Evolutionary conservation across 37 sponge, comb jelly and placozoan genomes (phyloP), one percentile per base, ranked within the genome.

Genomic region (Mnemiopsis leidyi): DNA sequence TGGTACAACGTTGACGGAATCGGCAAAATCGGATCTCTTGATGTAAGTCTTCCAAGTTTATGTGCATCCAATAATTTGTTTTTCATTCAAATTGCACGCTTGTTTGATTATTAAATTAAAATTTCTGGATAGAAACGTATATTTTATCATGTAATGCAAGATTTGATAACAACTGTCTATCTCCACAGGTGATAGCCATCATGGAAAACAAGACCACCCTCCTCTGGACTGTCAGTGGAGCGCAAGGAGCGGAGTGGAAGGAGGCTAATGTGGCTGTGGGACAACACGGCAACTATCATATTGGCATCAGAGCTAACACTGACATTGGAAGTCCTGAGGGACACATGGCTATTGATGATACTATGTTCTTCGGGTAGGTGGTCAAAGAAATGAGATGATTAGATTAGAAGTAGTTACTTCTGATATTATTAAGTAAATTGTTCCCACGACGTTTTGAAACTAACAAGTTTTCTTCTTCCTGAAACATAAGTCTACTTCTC

Each of bases 321-420:
- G 82, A 35, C 23, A 82, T 34, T 30, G 82, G 82, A 3, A 36
- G 38, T 36, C 35, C 82, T 9, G 82, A 82, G 35, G 82, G 82
- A 7, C 82, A 82, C 82, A 82, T 82, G 82, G 82, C 82, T 82
- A 82, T 82, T 35, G 82, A 82, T 82, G 82, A 82, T 35, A 82
- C 82, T 23, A 2, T 5, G 30, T 82, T 82, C 38, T 31, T 35
- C 38, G 82, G 82, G 76, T 73, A 28, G 28, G 76, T 73, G n/a
- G n/a, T n/a, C n/a, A n/a, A n/a, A 20, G 68, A 21, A 67, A 21
- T 67, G 20, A 67, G 20, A 67, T 67, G 68, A 67, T 67, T 13
- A 13, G 18, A 67, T 20, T 21, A 67, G 20, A 21, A 13, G 20
- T 20, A 21, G 18, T 67, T 21, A 67, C 68, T 67, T 67, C 68